These are phyloP conservation scores for Drosophila colorata DNA, from an alignment of 2,888 invertebrate genomes.

Conservation along the genomic window DNA sequence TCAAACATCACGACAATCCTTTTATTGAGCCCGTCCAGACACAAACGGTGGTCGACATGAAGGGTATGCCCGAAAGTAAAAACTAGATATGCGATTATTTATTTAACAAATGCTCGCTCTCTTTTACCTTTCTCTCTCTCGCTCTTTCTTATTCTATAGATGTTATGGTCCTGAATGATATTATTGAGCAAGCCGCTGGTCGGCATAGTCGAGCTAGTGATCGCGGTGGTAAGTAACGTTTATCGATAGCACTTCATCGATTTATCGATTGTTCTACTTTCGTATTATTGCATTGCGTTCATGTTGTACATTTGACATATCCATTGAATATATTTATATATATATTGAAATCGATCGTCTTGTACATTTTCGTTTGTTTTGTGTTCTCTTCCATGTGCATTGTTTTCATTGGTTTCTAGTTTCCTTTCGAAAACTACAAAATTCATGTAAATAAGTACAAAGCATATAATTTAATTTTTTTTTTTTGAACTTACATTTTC, in stretches of 20 bases:
- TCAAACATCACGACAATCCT: conserved; percentile 95
- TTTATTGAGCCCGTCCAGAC: conserved; percentile 95
- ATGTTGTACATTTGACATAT: conserved; percentile 62
- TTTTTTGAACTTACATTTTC: conserved; percentile 19
- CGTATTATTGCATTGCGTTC: conserved; percentile 60
- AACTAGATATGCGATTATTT: not conserved
- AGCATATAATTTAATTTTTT: conserved; percentile 5
- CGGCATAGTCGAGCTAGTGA: conserved; percentile 94
- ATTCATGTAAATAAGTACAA: conserved; percentile 55
- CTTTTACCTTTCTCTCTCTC: not conserved
- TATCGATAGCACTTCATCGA: conserved; percentile 19
- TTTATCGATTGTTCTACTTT: conserved; percentile 41
- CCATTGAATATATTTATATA: conserved; percentile 31
- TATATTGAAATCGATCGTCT: conserved; percentile 60
- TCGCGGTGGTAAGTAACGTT: conserved; percentile 91
- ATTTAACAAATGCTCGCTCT: not conserved
- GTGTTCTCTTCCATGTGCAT: conserved; percentile 58
- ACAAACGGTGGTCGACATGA: conserved; percentile 96
- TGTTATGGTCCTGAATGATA: conserved; percentile 98
- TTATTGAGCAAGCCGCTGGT: conserved; percentile 97
- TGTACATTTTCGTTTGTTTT: conserved; percentile 55
- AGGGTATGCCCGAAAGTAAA: conserved; percentile 87
- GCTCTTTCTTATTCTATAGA: conserved; percentile 87
- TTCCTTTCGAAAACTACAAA: conserved; percentile 24
- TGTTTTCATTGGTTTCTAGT: conserved; percentile 47